Evolutionary conservation across 1,140 invertebrate species (phyloP), one percentile per base, ranked within the genome.

Genomic region (Cephus cinctus): DNA sequence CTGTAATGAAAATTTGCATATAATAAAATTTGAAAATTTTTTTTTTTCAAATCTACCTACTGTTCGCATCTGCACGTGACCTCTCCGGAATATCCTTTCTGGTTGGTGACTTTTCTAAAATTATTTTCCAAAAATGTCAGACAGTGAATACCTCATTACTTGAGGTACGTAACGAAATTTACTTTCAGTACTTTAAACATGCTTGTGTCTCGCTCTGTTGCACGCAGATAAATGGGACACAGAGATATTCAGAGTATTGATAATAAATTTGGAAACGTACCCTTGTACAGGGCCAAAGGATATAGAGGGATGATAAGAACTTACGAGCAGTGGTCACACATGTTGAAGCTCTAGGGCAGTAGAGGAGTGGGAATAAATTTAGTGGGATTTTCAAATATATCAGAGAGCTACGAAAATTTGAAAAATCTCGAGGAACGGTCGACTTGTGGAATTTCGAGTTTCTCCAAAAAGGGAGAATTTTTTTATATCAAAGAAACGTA

Each of bases 321-420:
- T 63, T 41, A 63, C 61, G 54, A 27, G 50, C 61, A 63, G 19
- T 63, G 61, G 32, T 63, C 61, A 20, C 61, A 63, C 61, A 63
- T 63, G 40, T 31, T 58, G 36, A 50, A 12, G 36, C 2, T n/a
- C n/a, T n/a, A n/a, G n/a, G n/a, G n/a, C n/a, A n/a, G n/a, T n/a
- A n/a, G n/a, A n/a, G n/a, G n/a, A n/a, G n/a, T n/a, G n/a, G n/a
- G n/a, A n/a, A n/a, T n/a, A n/a, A n/a, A n/a, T n/a, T n/a, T n/a
- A n/a, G n/a, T n/a, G n/a, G n/a, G n/a, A n/a, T n/a, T n/a, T n/a
- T n/a, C n/a, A n/a, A n/a, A n/a, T n/a, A n/a, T n/a, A n/a, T n/a
- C n/a, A n/a, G n/a, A n/a, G n/a, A n/a, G n/a, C n/a, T n/a, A n/a
- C n/a, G n/a, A n/a, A n/a, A n/a, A n/a, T n/a, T n/a, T n/a, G n/a